Evolutionary conservation across 2,797 vertebrate species (phyloP).

Genomic region (Stomatorhinus walkeri): DNA sequence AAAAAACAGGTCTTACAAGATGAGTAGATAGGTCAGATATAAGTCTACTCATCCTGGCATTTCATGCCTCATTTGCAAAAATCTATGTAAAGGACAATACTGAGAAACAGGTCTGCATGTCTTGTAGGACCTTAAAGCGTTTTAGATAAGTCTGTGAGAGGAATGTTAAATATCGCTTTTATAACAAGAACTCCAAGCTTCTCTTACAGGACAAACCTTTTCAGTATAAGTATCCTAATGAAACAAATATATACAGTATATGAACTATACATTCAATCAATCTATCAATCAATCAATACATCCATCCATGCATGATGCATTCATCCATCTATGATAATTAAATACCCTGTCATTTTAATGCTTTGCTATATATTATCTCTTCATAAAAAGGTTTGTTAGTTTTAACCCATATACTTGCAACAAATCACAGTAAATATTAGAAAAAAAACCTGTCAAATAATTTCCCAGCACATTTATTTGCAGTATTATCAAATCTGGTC

Average conservation of each 20-base stretch:
- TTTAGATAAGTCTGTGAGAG: background rate
- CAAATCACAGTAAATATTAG: background rate
- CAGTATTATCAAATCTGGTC: slow-evolving; percentile 33
- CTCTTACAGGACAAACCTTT: background rate
- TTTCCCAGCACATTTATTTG: slow-evolving; percentile 33
- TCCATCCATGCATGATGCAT: background rate
- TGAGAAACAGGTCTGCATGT: background rate
- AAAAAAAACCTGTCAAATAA: slow-evolving; percentile 24
- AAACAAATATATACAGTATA: background rate
- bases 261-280: background rate
- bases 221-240: background rate
- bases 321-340: background rate
- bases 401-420: background rate
- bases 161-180: slow-evolving; percentile 8
- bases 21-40: background rate
- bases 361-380: background rate
- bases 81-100: background rate
- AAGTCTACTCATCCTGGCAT: background rate
- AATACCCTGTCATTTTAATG: background rate
- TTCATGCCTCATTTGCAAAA: slow-evolving; percentile 13
- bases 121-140: background rate
- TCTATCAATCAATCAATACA: background rate
- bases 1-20: background rate
- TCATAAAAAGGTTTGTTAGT: background rate
- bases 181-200: background rate